A percentile compares a stretch with the other conserved stretches of the same genome.
These are phyloP conservation scores for Aphaenogaster ashmeadi DNA, from an alignment of 1,140 invertebrate genomes.

Conservation along the genomic window DNA sequence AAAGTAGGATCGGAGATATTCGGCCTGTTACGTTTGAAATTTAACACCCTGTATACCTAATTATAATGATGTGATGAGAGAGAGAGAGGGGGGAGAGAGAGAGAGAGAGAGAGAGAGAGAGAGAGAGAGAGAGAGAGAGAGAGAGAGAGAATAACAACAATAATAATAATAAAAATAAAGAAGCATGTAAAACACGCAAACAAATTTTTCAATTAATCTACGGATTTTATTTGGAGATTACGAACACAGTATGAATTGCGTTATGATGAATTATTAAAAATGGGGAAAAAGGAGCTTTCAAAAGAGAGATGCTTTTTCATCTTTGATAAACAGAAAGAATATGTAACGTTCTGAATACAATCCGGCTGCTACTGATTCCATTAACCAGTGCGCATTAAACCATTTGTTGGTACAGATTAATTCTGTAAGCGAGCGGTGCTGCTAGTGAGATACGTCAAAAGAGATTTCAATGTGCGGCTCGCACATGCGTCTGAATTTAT, in stretches of 20 bases:
- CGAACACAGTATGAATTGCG: neutral
- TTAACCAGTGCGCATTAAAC: conserved; percentile 2
- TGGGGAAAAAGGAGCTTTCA: neutral
- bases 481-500: neutral
- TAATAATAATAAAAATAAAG: neutral
- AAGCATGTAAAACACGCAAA: neutral
- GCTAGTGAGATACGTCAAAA: conserved; percentile 22
- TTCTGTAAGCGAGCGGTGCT: conserved; percentile 10
- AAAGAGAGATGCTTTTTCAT: neutral
- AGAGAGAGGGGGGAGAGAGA: neutral
- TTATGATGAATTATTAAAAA: neutral
- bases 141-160: neutral
- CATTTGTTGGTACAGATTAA: conserved; percentile 39
- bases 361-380: neutral
- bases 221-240: neutral
- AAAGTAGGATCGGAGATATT: too few species aligned
- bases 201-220: neutral
- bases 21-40: too few species aligned
- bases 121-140: neutral
- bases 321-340: conserved; percentile 1
- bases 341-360: conserved; percentile 1
- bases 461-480: conserved; percentile 2
- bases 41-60: too few species aligned
- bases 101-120: neutral
- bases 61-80: neutral